Conservation (phyloP, 2,888 invertebrate genomes). For the Cabera pusaria region DNA sequence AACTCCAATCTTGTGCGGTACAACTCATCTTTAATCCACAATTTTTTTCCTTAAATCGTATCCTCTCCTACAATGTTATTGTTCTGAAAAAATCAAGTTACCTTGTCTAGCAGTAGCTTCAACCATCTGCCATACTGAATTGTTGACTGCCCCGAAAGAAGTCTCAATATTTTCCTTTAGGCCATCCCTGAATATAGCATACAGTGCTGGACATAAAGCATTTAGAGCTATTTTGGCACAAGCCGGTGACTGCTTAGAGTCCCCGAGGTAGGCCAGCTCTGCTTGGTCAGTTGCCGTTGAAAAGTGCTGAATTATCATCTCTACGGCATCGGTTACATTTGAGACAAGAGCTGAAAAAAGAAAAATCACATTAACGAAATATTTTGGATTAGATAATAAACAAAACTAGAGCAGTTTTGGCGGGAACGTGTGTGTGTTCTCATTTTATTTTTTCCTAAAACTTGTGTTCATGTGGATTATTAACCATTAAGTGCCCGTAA, state of each 20-base stretch:
- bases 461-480: too few relatives aligned
- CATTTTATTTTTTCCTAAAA: too few relatives aligned
- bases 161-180: constrained; percentile 91
- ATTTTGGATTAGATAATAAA: too few relatives aligned
- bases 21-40: too few relatives aligned
- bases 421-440: too few relatives aligned
- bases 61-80: too few relatives aligned
- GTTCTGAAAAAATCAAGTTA: constrained; percentile 34
- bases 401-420: too few relatives aligned
- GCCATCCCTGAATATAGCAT: constrained; percentile 93
- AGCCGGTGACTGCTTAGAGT: constrained; percentile 84
- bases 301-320: constrained; percentile 88
- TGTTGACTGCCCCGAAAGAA: constrained; percentile 92
- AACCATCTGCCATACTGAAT: constrained; percentile 95
- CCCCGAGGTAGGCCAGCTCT: constrained; percentile 83
- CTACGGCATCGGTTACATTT: constrained; percentile 89
- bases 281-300: constrained; percentile 85
- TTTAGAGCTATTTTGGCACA: constrained; percentile 89
- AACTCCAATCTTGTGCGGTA: too few relatives aligned
- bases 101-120: constrained; percentile 94
- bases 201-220: constrained; percentile 91
- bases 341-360: constrained; percentile 85
- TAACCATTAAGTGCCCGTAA: too few relatives aligned
- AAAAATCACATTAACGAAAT: constrained; percentile 3
- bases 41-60: too few relatives aligned